Evolutionary conservation across 1,140 invertebrate species (phyloP).

Genomic region (Phymorhynchus buccinoides): DNA sequence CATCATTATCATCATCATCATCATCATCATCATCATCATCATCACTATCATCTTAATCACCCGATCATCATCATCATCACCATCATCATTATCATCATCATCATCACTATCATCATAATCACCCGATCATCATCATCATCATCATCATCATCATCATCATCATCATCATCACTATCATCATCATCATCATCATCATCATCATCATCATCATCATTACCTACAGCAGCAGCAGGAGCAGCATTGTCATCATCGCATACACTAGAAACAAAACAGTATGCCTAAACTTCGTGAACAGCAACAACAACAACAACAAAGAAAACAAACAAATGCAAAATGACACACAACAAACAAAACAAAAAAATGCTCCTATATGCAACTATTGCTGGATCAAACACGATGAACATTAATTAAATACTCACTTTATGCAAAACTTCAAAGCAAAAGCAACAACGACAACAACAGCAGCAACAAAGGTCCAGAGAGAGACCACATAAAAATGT

Average conservation of each 20-base stretch:
- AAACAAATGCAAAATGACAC: too few relatives aligned
- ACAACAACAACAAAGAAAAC: too few relatives aligned
- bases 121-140: conserved; percentile 7
- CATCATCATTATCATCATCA: background rate
- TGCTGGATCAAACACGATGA: too few relatives aligned
- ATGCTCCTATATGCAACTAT: too few relatives aligned
- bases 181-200: conserved; percentile 25
- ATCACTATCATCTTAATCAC: background rate
- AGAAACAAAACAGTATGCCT: background rate
- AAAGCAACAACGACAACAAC: too few relatives aligned
- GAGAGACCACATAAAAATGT: too few relatives aligned
- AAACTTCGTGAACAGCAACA: too few relatives aligned
- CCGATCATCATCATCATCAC: background rate
- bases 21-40: background rate
- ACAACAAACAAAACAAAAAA: too few relatives aligned
- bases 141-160: conserved; percentile 24
- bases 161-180: conserved; percentile 24
- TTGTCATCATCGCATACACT: background rate
- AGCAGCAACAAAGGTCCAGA: too few relatives aligned
- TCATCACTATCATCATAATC: conserved; percentile 1
- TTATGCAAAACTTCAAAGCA: too few relatives aligned
- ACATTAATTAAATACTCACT: too few relatives aligned
- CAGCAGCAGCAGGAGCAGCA: background rate
- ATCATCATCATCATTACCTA: conserved; percentile 28
- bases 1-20: background rate